Base-by-base conservation (phyloP, 2,113 vertebrate species). In the Strix uralensis region DNA sequence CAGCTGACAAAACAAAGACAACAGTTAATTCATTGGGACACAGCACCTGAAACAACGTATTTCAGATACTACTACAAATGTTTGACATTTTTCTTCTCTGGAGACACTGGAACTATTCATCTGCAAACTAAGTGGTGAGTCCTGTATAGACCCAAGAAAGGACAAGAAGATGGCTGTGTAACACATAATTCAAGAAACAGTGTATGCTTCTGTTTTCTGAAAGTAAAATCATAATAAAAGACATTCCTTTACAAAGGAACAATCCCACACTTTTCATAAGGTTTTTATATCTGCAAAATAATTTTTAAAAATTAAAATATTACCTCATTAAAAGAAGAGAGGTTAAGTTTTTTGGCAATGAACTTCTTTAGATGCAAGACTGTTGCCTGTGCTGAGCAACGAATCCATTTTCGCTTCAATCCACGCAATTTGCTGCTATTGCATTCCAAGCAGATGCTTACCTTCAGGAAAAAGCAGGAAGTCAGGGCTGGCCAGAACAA, bases 351-450 rank as follows among this genome's bases (percentile, higher is more conserved):
- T 98, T 99, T 99, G 98, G 99, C 99, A 97, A 99, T 99, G 98
- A 99, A 99, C 97, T 99, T 99, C 98, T 99, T 99, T 84, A 99
- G 99, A 97, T 99, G 99, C 75, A 99, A 98, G 92, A 99, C 99
- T 0, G 99, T 99, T 69, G 99, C 99, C 96, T 99, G 99, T 84
- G 99, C 99, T 17, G 99, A 99, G 93, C 99, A 99, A 97, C 99
- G 99, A 96, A 99, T 99, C 99, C 99, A 99, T 94, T 99, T 99
- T 42, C 99, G 98, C 95, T 99, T 99, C 90, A 99, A 97, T 63
- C 99, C 99, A 62, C 99, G 98, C 7, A 99, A 98, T 80, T 99
- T 99, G 98, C 99, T 99, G 98, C 99, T 99, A 97, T 99, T 99
- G 97, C 99, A 99, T 95, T 99, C 99, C 98, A 99, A 98, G 96